Percentiles rank a stretch among this genome's conserved stretches.
Evolutionary conservation across 2,888 invertebrate genomes (phyloP).

Genomic region (Cheilosia vulpina): DNA sequence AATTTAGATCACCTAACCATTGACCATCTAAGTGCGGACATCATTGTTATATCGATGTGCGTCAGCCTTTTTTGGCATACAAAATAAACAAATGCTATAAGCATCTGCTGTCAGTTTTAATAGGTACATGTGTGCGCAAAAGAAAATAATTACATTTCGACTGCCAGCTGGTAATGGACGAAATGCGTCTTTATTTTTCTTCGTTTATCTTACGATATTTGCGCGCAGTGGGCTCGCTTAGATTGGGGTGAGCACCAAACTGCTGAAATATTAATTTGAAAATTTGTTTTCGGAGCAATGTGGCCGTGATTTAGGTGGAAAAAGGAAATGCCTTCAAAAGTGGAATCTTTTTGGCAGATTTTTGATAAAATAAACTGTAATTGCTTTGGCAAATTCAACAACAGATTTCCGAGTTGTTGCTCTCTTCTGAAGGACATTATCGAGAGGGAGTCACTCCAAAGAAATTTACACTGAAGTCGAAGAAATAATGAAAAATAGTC

Average conservation of each 20-base stretch:
- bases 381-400: neutral
- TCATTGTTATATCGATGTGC: too few species aligned
- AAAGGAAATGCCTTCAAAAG: slow-evolving; percentile 18
- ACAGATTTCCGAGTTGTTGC: too few species aligned
- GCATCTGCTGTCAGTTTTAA: slow-evolving; percentile 14
- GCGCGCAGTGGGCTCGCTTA: neutral
- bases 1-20: too few species aligned
- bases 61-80: slow-evolving; percentile 9
- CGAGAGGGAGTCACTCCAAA: too few species aligned
- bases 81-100: slow-evolving; percentile 24
- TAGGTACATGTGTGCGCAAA: neutral
- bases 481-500: too few species aligned
- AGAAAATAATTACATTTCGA: slow-evolving; percentile 2
- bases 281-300: neutral
- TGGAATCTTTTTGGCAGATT: neutral
- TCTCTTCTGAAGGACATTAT: too few species aligned
- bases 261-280: slow-evolving; percentile 1
- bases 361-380: neutral
- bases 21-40: too few species aligned
- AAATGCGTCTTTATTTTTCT: slow-evolving; percentile 34
- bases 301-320: neutral
- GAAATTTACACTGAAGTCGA: too few species aligned
- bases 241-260: neutral
- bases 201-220: slow-evolving; percentile 14
- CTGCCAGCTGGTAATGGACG: slow-evolving; percentile 40